Evolutionary conservation across 2,113 vertebrate genomes (phyloP).

Genomic region (Pogonocichla stellata): DNA sequence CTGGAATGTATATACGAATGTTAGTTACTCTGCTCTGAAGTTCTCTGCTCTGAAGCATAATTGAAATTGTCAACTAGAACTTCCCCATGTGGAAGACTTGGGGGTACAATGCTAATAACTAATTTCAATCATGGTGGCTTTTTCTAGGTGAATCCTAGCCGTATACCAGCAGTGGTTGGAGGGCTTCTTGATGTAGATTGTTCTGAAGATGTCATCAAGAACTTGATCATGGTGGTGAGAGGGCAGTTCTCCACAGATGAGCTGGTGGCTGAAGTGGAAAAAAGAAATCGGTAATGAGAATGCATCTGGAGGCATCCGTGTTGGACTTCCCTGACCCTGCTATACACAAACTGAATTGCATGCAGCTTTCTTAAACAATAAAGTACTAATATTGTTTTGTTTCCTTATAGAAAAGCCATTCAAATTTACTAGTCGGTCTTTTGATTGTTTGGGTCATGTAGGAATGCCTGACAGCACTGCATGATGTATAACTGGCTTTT

Average conservation of each 20-base stretch:
- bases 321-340: not conserved
- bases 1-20: not conserved
- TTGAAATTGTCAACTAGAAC: not conserved
- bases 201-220: slow-evolving; percentile 92
- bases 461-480: not conserved
- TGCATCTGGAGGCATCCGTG: not conserved
- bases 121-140: not conserved
- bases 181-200: slow-evolving; percentile 92
- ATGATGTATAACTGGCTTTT: not conserved
- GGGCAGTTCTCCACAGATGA: slow-evolving; percentile 94
- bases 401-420: not conserved
- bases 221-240: slow-evolving; percentile 89
- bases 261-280: slow-evolving; percentile 91
- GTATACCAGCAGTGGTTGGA: slow-evolving; percentile 89
- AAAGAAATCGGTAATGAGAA: slow-evolving; percentile 85
- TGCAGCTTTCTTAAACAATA: not conserved
- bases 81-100: not conserved
- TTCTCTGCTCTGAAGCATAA: not conserved
- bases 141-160: slow-evolving; percentile 89
- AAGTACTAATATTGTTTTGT: not conserved
- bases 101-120: not conserved
- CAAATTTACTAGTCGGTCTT: not conserved
- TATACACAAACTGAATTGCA: not conserved
- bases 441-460: not conserved
- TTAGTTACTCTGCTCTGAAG: not conserved